Base-by-base conservation (phyloP, 53 echinoderm and acorn worm genomes). In the Patiria pectinifera region DNA sequence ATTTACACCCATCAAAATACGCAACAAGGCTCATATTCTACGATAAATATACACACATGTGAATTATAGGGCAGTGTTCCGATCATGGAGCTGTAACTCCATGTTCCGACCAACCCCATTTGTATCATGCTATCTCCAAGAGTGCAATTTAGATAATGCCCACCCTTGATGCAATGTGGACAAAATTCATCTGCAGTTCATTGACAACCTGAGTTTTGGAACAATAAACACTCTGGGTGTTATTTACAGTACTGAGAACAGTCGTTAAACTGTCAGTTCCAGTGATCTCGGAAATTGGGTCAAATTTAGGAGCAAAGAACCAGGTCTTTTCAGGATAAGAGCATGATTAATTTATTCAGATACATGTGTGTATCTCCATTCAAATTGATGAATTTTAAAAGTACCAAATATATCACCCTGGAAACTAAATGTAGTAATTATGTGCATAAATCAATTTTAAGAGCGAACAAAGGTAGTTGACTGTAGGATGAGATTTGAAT, bases 31-130 rank as follows among this genome's bases (percentile, higher is more conserved):
- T 79, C 79, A 45, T 8, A 79, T 79, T 45, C 48, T 48, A 46
- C 5, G 79, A 79, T 79, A 79, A 79, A 79, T 79, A 79, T 79
- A 79, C 79, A 74, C 4, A 79, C 14, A 79, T 45, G 5, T 79
- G 79, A 79, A 45, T 48, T 79, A 79, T 46, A 79, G 4, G 79
- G 48, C 26, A 8, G 45, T 11, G 11, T 11, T 45, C 44, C 47
- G 13, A 47, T 3, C 11, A 3, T 79, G n/a, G n/a, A n/a, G n/a
- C n/a, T n/a, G n/a, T n/a, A n/a, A 6, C 16, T 79, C 6, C 4
- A 25, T 11, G 16, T 5, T 53, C 6, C 8, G 5, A 53, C 53
- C 53, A 8, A 53, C 2, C 5, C 0, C 53, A 35, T 35, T 35
- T 35, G 35, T 35, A 35, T 35, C 35, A 35, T 1, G 35, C 1